A percentile compares a stretch with the other conserved stretches of the same genome.
These are phyloP conservation scores for Masnerella sp. DNA, from an alignment of 2,888 invertebrate genomes.

Conservation along the genomic window DNA sequence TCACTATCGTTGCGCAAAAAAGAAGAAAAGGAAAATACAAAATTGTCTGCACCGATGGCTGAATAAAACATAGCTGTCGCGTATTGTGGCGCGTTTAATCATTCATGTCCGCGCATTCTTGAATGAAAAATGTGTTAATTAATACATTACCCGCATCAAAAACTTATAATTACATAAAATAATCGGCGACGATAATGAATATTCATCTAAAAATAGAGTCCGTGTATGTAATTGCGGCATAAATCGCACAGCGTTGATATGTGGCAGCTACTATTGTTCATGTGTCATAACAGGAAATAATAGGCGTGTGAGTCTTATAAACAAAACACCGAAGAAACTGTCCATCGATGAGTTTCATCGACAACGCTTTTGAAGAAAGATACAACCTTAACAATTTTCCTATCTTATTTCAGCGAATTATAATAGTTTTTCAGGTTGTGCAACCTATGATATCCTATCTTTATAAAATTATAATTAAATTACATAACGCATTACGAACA, in stretches of 20 bases:
- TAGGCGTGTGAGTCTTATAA: slow-evolving; percentile 39
- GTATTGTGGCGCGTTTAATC: slow-evolving; percentile 7
- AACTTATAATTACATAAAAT: slow-evolving; percentile 35
- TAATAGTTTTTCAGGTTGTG: no score
- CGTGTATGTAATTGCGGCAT: slow-evolving; percentile 30
- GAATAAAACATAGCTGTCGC: slow-evolving; percentile 13
- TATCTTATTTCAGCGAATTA: no score
- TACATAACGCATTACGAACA: no score
- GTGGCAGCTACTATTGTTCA: slow-evolving; percentile 28
- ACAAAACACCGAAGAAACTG: slow-evolving; percentile 34
- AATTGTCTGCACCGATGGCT: no score
- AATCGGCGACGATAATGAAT: slow-evolving; percentile 34
- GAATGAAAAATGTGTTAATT: slow-evolving; percentile 24
- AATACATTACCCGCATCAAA: slow-evolving; percentile 3
- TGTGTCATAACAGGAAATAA: slow-evolving; percentile 49
- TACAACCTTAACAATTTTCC: no score
- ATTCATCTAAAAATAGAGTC: slow-evolving; percentile 43
- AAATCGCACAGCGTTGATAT: slow-evolving; percentile 29
- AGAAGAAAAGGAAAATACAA: no score
- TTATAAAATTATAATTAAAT: no score
- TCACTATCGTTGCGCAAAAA: no score
- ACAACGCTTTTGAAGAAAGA: slow-evolving; percentile 12
- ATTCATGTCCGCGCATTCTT: slow-evolving; percentile 16
- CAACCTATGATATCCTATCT: no score
- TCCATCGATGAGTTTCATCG: slow-evolving; percentile 20